Evolutionary conservation across 2,888 invertebrate genomes (phyloP), one percentile per base, ranked within the genome.

Genomic region (Idaea dimidiata): DNA sequence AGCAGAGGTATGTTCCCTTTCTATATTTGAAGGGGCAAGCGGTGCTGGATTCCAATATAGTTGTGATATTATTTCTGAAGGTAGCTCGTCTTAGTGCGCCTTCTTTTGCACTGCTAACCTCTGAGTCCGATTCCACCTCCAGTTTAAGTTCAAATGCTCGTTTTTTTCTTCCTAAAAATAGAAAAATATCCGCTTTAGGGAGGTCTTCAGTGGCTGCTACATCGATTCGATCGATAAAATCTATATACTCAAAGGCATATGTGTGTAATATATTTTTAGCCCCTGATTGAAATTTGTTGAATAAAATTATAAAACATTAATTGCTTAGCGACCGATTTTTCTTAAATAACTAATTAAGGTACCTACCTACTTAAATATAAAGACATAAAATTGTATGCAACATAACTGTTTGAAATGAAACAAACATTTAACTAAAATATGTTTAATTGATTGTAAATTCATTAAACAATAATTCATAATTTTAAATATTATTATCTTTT

Each of bases 111-210:
- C 17, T 66, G 60, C 70, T 71, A 76, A 73, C 75, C 55, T 80
- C 79, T 56, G 73, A 74, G 69, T 80, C 81, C 58, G 75, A 78
- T 68, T 80, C 81, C 79, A 81, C 79, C 76, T 84, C 86, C 59
- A 67, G 70, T 77, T 85, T 87, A 69, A 86, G 79, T 64, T 79
- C 71, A 77, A 82, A 77, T 57, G 81, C 87, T 75, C 83, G 82
- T 58, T 74, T 70, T 83, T 86, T 86, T 80, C 82, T 82, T 87
- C 91, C 91, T 91, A 91, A 89, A 91, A 91, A 91, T 89, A 91
- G 85, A 91, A 90, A 89, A 91, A 87, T 68, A 76, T 81, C 86
- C 82, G 77, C 85, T 91, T 84, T 86, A 33, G 33, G 33, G 33
- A 3, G 33, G 33, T 33, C 33, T 33, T 43, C 43, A 43, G 43